Evolutionary conservation across 2,888 invertebrate species (phyloP).

Genomic region (Amblyteles armatorius): DNA sequence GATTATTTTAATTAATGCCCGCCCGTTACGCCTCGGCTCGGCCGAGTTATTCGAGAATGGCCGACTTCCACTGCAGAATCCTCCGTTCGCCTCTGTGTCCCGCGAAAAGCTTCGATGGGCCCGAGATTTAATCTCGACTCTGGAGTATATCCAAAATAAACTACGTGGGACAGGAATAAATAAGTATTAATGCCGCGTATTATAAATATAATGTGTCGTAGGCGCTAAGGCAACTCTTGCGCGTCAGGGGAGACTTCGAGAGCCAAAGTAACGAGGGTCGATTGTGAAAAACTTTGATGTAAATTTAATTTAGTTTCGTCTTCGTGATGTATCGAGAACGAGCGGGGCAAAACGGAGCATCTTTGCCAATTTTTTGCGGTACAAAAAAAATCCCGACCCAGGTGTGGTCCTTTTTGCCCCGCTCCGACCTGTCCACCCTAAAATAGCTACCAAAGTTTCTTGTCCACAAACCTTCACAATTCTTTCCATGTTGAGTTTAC

Average conservation of each 20-base stretch:
- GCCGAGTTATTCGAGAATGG: slow-evolving; percentile 75
- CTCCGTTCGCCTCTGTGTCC: slow-evolving; percentile 8
- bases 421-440: neutral
- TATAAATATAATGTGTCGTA: slow-evolving; percentile 28
- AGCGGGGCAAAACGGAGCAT: neutral
- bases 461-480: no score
- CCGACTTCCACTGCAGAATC: slow-evolving; percentile 59
- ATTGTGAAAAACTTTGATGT: neutral
- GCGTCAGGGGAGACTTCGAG: neutral
- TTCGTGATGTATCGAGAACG: neutral
- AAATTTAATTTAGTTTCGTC: neutral
- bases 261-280: neutral
- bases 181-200: slow-evolving; percentile 27
- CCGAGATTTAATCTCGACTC: slow-evolving; percentile 45
- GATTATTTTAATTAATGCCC: slow-evolving; percentile 81
- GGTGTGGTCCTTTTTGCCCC: neutral
- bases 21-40: slow-evolving; percentile 77
- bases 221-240: neutral
- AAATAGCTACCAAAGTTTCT: no score
- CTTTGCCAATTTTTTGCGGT: no score
- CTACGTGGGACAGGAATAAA: slow-evolving; percentile 54
- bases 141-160: slow-evolving; percentile 66
- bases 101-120: slow-evolving; percentile 37
- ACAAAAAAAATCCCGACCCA: no score
- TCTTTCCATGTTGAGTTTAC: no score